Base-by-base conservation (phyloP, 2,797 vertebrate genomes). In the Salmo trutta region DNA sequence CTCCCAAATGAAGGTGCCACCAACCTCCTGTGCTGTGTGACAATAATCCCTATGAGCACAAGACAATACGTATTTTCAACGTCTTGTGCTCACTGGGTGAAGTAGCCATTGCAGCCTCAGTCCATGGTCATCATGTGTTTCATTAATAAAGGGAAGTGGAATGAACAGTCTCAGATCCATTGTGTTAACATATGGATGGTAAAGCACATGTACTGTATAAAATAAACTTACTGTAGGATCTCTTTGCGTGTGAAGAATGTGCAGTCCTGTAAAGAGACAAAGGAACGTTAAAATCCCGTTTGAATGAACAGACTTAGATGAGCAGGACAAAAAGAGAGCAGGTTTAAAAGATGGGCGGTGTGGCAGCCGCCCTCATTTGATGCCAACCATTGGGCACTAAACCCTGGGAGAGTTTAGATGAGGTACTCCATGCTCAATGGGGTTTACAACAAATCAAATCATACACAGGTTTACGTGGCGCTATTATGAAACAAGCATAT, bases 241-340 rank as follows among this genome's bases (percentile, higher is more conserved):
- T 97, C 96, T 85, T 98, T 97, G 76, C 96, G 92, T 56, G 96
- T 97, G 90, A 98, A 98, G 91, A 97, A 97, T 0, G 95, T 96
- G 81, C 96, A 98, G 85, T 97, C 97, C 96, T 97, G 93, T 36
- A 71, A 87, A 90, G 75, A 88, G 69, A 83, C 24, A 82, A 74
- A 17, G 65, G 5, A 29, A 54, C 59, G 31, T 4, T 24, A 36
- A 54, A 3, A 77, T 51, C 33, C 2, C 41, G 27, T 53, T 70
- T 31, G 5, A 66, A 66, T 29, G n/a, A 14, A 27, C 71, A 73
- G 64, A 17, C 47, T 4, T 4, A 15, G 24, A 8, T 56, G 21
- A 15, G 41, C 41, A 47, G 41, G 14, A 12, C 41, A 47, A 62
- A 41, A 59, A 21, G 71, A 19, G 2, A 21, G 19, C 0, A 29